phyloP scores from a whole-genome alignment of 2,113 vertebrate genomes.

The Natator depressus region DNA sequence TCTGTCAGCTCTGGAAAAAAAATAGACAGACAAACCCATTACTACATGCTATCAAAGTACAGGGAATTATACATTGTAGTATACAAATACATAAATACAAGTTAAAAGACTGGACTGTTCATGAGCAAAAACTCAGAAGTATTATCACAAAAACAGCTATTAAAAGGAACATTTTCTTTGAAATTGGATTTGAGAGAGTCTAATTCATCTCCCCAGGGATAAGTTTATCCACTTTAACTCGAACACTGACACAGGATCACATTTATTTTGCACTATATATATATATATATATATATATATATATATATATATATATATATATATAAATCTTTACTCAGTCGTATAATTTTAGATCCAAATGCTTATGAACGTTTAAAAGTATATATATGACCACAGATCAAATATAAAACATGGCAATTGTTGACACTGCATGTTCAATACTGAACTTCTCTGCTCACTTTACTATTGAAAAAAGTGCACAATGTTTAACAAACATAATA shows the following conservation, averaged over 20 bases:
- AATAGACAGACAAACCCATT: slow-evolving; percentile 3
- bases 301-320: too few species aligned
- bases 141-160: background rate
- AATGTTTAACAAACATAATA: background rate
- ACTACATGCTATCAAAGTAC: slow-evolving; percentile 13
- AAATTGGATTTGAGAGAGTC: fast-evolving
- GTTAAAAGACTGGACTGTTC: background rate
- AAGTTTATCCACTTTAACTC: background rate
- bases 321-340: background rate
- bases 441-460: background rate
- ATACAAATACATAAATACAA: slow-evolving; percentile 50
- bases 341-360: background rate
- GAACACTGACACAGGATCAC: background rate
- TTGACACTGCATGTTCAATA: background rate
- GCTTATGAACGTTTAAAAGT: background rate
- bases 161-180: background rate
- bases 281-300: too few species aligned
- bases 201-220: background rate
- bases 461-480: background rate
- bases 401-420: background rate
- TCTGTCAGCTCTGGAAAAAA: slow-evolving; percentile 74
- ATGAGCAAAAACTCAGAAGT: background rate
- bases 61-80: slow-evolving; percentile 36
- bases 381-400: background rate
- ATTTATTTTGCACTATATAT: background rate